Conservation (phyloP, 2,888 invertebrate species). For the Ectemnius continuus region DNA sequence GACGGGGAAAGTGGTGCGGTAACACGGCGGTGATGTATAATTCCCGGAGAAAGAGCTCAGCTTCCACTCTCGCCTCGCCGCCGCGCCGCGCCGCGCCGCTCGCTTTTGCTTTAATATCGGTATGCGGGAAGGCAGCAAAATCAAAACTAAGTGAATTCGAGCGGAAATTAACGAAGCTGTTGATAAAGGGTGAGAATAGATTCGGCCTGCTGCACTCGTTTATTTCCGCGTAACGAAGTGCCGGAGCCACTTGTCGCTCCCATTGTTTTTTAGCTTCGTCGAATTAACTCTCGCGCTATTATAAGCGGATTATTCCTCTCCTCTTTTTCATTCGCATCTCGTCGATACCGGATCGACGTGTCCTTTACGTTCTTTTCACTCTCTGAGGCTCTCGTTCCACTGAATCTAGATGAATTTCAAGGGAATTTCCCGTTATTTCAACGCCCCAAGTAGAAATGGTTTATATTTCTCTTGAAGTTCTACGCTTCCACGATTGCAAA, state of each 20-base stretch:
- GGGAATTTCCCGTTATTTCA: too few species aligned
- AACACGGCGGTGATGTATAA: conserved; percentile 26
- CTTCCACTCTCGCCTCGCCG: conserved; percentile 1
- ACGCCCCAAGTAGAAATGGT: too few species aligned
- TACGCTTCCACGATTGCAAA: too few species aligned
- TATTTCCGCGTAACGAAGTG: conserved; percentile 45
- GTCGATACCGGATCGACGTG: neutral
- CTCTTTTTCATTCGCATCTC: too few species aligned
- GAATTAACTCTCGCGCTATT: too few species aligned
- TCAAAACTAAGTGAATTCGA: conserved; percentile 41
- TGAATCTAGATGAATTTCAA: too few species aligned
- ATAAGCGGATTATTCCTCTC: too few species aligned
- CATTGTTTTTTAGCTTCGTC: neutral
- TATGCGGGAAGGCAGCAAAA: conserved; percentile 12
- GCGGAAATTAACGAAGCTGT: conserved; percentile 44
- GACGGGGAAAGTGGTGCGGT: conserved; percentile 23
- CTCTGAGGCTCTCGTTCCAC: neutral
- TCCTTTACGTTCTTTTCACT: neutral
- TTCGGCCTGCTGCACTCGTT: conserved; percentile 36
- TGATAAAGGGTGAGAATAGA: conserved; percentile 46
- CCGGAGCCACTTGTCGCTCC: conserved; percentile 20
- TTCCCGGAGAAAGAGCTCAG: conserved; percentile 17
- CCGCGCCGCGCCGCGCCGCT: neutral
- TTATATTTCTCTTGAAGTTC: too few species aligned
- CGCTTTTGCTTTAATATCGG: neutral